Base-by-base conservation (phyloP, 2,888 invertebrate species). In the Drosophila stalkeri region DNA sequence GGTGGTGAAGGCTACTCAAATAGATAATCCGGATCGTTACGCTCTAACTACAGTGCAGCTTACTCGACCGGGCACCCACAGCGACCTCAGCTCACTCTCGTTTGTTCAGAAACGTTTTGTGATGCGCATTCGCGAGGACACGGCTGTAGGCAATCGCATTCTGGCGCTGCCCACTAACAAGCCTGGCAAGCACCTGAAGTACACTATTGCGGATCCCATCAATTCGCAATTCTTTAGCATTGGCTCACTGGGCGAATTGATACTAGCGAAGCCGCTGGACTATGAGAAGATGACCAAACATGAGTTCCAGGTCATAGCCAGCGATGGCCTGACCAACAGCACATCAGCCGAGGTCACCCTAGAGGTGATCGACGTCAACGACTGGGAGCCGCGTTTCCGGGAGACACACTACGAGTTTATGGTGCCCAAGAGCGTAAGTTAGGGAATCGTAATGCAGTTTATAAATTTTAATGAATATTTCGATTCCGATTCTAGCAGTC, bases 311-410 rank as follows among this genome's bases (percentile, higher is more conserved):
- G 96, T 97, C 46, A 95, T 96, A 92, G 97, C 97, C 57, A 96
- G 97, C 0, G 97, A 98, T 92, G 93, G 93, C 0, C 80, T 91
- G 73, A 95, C 96, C 82, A 98, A 97, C 92, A 97, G 97, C 92
- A 97, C 97, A 39, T 52, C 80, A 0, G 96, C 97, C 0, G 94
- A 96, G 9, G 95, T 98, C 4, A 96, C 96, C 87, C 94, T 98
- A 35, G 96, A 96, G 1, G 96, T 98, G 18, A 94, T 96, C 82
- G 96, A 98, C 92, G 97, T 97, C 11, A 98, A 98, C 93, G 98
- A 98, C 92, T 98, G 98, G 97, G 98, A 98, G 92, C 98, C 98
- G 0, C 94, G 97, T 65, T 98, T 98, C 94, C 95, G 97, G 1
- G 96, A 97, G 93, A 96, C 97, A 7, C 96, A 97, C 92, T 98